A percentile compares a stretch with the other conserved stretches of the same genome.
These are phyloP conservation scores for Andrena haemorrhoa DNA, from an alignment of 2,888 invertebrate genomes.

Conservation along the genomic window DNA sequence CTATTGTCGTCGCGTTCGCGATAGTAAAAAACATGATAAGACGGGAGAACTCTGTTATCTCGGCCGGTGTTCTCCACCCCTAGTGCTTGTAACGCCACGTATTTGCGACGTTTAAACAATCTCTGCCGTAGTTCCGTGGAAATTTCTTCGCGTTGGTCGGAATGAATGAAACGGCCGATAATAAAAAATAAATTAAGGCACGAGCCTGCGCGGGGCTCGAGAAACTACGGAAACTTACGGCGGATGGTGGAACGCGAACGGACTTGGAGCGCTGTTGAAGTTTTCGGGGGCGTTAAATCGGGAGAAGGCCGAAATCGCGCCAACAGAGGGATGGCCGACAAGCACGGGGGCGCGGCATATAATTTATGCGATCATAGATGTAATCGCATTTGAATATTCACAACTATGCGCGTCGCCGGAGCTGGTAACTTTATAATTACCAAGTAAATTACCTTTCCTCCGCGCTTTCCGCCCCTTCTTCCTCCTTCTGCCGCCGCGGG, in stretches of 20 bases:
- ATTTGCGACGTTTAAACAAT: conserved; percentile 46
- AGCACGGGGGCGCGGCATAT: conserved; percentile 63
- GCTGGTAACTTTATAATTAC: conserved; percentile 82
- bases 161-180: conserved; percentile 3
- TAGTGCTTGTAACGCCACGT: conserved; percentile 24
- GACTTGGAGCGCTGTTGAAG: conserved; percentile 33
- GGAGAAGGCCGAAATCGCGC: conserved; percentile 46
- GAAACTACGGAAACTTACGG: background rate
- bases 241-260: background rate
- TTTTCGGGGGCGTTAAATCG: conserved; percentile 56
- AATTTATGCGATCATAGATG: conserved; percentile 82
- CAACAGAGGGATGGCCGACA: conserved; percentile 40
- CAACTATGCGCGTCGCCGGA: conserved; percentile 78
- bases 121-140: background rate
- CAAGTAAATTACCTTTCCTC: conserved; percentile 79
- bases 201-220: background rate
- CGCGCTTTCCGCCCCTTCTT: conserved; percentile 44
- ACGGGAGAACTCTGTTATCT: conserved; percentile 43
- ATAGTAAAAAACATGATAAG: conserved; percentile 49
- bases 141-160: background rate
- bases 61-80: conserved; percentile 28
- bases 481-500: conserved; percentile 32
- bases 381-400: conserved; percentile 82
- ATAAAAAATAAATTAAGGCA: conserved; percentile 30
- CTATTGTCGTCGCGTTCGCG: conserved; percentile 39